Evolutionary conservation across 2,888 invertebrate genomes (phyloP), one percentile per base, ranked within the genome.

Genomic region (Campopleginae sp.): DNA sequence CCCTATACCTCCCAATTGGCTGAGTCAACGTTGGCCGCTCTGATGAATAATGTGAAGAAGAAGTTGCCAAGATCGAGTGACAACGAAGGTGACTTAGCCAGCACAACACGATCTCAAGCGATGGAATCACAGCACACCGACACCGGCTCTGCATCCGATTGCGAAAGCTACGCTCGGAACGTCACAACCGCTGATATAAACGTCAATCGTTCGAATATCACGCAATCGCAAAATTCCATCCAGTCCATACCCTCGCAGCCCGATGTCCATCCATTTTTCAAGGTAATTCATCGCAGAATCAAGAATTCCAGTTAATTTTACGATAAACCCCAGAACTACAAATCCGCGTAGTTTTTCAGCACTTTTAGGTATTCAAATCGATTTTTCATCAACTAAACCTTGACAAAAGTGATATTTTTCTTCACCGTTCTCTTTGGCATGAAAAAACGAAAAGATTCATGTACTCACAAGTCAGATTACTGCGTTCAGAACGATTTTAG

Each of bases 1-100:
- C 98, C 98, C 0, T 98, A 96, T 90, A 97, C 95, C 90, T 97
- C 96, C 93, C 96, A 96, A 94, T 93, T 96, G 72, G 98, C 96
- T 3, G 98, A 98, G 92, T 91, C 93, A 65, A 93, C 93, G 14
- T 94, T 98, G 89, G 96, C 96, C 31, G 91, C 91, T 66, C 89
- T 93, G 46, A 93, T 95, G 89, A 95, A 94, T 87, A 94, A 94
- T 89, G 96, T 96, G 70, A 98, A 98, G 94, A 98, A 98, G 93
- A 98, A 98, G 94, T 94, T 98, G 89, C 98, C 98, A 0, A 94
- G 98, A 63, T 93, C 92, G 38, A 93, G 88, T 79, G 93, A 93
- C 5, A 90, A 89, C 65, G 93, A 93, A 48, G 90, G 90, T 12
- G 93, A 93, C 86, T 77, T 80, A 10, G 85, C 72, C 2, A 86